Conservation (phyloP, 2,888 invertebrate species). For the Netelia fuscicornis region DNA sequence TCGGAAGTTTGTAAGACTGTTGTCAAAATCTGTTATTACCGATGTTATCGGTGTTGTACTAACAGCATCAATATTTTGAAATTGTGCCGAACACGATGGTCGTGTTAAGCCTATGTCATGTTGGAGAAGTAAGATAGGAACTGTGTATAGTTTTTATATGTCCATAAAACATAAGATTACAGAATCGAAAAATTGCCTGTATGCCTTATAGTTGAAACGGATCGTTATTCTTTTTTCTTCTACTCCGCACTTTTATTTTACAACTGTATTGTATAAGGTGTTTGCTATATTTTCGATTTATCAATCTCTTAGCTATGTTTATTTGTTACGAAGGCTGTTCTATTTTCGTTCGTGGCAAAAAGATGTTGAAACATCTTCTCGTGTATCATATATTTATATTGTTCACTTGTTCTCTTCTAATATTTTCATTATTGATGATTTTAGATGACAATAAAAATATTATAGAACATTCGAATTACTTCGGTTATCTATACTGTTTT, state of each 20-base stretch:
- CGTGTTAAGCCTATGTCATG: not conserved
- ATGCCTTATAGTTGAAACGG: not conserved
- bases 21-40: not conserved
- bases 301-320: not conserved
- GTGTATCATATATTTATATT: slow-evolving; percentile 56
- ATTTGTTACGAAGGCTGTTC: slow-evolving; percentile 31
- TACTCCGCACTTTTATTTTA: not conserved
- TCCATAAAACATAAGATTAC: slow-evolving; percentile 30
- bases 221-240: not conserved
- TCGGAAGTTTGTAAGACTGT: not conserved
- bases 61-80: slow-evolving; percentile 20
- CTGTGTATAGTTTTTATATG: slow-evolving; percentile 57
- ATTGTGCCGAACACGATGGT: slow-evolving; percentile 5
- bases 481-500: not conserved
- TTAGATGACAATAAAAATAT: slow-evolving; percentile 58
- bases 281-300: slow-evolving; percentile 30
- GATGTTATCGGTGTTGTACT: not conserved
- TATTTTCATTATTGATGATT: slow-evolving; percentile 52
- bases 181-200: slow-evolving; percentile 6
- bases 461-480: slow-evolving; percentile 29
- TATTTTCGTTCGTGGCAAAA: slow-evolving; percentile 26
- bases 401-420: slow-evolving; percentile 37
- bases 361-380: slow-evolving; percentile 39
- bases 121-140: slow-evolving; percentile 15
- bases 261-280: slow-evolving; percentile 17